Base-by-base conservation (phyloP, 2,888 invertebrate species). In the Eristalis pertinax region DNA sequence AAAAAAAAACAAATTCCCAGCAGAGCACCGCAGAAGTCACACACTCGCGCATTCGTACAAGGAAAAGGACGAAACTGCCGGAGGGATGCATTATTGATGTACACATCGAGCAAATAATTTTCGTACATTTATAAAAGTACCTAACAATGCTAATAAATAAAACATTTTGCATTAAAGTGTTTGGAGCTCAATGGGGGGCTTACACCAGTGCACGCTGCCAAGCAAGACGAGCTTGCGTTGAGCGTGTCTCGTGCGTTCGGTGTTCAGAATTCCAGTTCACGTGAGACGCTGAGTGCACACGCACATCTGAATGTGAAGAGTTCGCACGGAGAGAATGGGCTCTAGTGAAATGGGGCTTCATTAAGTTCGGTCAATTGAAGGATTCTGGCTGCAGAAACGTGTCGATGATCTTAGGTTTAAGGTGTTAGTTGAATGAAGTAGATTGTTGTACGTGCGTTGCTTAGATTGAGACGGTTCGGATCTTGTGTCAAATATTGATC, bases 61-160 rank as follows among this genome's bases (percentile, higher is more conserved):
- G 83, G 79, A 87, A 87, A 87, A 87, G 87, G 87, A 87, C 87
- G 87, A 87, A 83, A 87, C 75, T 56, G 84, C 84, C 84, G 80
- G 84, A 77, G 77, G 80, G 88, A 84, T 81, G 74, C 73, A 84
- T 89, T 89, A 89, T 89, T 89, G 89, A 89, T 89, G 89, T 89
- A 89, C 89, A 89, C 89, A 89, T 89, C 89, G 89, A 87, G 89
- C 87, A 89, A 89, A 89, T 89, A 89, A 89, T 89, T 89, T 89
- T 89, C 89, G 77, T 89, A 83, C 89, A 89, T 89, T 89, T 89
- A 89, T 89, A 89, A 89, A 88, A 89, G 78, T 84, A 85, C 87
- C 88, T 88, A 90, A 90, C 89, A 90, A 89, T 89, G 88, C 89
- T 90, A 90, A 90, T 90, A 90, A 90, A 90, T 90, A 90, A 90